A percentile compares a stretch with the other conserved stretches of the same genome.
Evolutionary conservation across 2,113 vertebrate species (phyloP).

Genomic region (Pycnonotus jocosus): DNA sequence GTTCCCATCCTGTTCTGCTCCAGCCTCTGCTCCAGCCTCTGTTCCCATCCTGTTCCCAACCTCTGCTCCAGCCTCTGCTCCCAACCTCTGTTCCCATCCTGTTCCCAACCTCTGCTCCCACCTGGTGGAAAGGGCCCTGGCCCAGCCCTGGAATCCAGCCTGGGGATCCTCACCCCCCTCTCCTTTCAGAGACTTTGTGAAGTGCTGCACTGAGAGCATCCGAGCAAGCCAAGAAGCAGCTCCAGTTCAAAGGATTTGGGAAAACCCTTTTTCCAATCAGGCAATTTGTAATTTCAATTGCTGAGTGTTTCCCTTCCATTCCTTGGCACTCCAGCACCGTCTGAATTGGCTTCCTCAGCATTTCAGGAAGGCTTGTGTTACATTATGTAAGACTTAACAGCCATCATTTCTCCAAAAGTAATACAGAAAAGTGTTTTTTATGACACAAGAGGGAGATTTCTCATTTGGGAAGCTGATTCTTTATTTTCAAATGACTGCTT

Average conservation of each 20-base stretch:
- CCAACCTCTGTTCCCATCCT: too few species aligned
- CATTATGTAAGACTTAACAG: background rate
- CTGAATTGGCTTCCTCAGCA: background rate
- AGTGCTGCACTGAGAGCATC: rapidly evolving
- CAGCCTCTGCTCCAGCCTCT: too few species aligned
- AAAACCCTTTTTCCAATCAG: background rate
- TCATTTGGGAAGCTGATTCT: background rate
- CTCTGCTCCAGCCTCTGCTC: background rate
- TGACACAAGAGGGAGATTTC: constrained; percentile 17
- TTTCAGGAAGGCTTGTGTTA: background rate
- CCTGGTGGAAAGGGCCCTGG: rapidly evolving
- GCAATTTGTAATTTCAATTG: background rate
- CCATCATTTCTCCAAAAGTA: background rate
- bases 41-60: too few species aligned
- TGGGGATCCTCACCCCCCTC: rapidly evolving
- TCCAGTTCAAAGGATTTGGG: background rate
- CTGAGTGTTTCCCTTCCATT: background rate
- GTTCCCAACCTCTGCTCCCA: too few species aligned
- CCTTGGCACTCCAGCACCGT: background rate
- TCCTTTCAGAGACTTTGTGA: rapidly evolving
- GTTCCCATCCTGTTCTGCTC: too few species aligned
- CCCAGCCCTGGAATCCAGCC: rapidly evolving
- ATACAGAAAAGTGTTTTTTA: background rate
- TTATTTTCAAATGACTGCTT: background rate
- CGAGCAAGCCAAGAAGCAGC: background rate